Percentiles rank a stretch among this genome's conserved stretches.
Evolutionary conservation across 2,797 vertebrate species (phyloP).

Genomic region (Enteromius trimaculatus): DNA sequence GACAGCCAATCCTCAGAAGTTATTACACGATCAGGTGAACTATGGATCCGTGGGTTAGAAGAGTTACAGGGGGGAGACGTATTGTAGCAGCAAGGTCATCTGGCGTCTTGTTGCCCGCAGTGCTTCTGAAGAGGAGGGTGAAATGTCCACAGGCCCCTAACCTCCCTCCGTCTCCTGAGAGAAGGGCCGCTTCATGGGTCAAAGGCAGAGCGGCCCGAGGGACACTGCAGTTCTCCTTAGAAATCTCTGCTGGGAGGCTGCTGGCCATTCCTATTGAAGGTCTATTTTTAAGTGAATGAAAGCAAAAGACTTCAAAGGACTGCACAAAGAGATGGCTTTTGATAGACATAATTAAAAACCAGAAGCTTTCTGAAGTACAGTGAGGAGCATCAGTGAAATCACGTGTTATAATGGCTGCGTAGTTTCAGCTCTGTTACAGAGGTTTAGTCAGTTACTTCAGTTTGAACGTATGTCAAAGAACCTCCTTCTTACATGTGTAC

Average conservation of each 20-base stretch:
- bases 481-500: not conserved
- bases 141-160: constrained; percentile 13
- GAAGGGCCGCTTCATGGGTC: constrained; percentile 60
- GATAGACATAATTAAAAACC: not conserved
- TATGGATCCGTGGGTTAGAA: constrained; percentile 58
- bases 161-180: constrained; percentile 57
- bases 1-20: constrained; percentile 56
- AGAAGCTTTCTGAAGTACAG: not conserved
- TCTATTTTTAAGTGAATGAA: constrained; percentile 49
- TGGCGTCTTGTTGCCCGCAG: constrained; percentile 1
- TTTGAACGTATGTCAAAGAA: not conserved
- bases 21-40: constrained; percentile 59
- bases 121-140: constrained; percentile 2
- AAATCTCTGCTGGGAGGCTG: constrained; percentile 36
- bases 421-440: not conserved
- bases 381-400: not conserved
- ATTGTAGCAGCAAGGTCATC: constrained; percentile 16
- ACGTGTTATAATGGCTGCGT: not conserved
- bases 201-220: constrained; percentile 59
- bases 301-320: constrained; percentile 34
- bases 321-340: constrained; percentile 28
- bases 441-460: not conserved
- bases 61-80: constrained; percentile 47
- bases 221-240: constrained; percentile 33
- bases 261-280: constrained; percentile 21